Evolutionary conservation across 2,888 invertebrate species (phyloP), one percentile per base, ranked within the genome.

Genomic region (Leptodirus hochenwartii): DNA sequence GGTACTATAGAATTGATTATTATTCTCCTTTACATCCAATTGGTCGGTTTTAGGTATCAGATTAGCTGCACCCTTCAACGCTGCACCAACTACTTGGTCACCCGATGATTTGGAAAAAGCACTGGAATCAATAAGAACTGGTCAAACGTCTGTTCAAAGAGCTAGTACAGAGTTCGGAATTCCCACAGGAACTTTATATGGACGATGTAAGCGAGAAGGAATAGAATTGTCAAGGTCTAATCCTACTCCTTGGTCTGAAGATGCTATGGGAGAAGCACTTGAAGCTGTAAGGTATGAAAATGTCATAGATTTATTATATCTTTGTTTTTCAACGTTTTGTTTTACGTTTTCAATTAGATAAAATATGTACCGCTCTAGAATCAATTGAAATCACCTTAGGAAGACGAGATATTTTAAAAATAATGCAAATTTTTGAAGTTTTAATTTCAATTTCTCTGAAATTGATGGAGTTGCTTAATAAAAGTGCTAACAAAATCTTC

Each of bases 161-260:
- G 85, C 85, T 17, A 81, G 84, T 40, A 68, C 78, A 15, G 79
- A 79, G 54, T 85, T 73, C 53, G 84, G 85, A 30, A 87, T 87
- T 46, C 87, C 87, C 23, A 81, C 81, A 29, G 84, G 87, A 11
- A 87, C 87, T 8, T 58, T 87, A 11, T 87, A 87, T 46, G 87
- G 87, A 3, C 64, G 85, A 42, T 87, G 87, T 53, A 85, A 87
- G 48, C 63, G 84, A 27, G 87, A 87, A 53, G 85, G 87, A 27
- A 87, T 87, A 42, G 87, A 85, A 53, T 57, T 87, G 40, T 82
- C 82, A 4, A 69, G 85, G 41, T 80, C 81, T 32, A 82, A 81
- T 59, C 82, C 84, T n/a, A 82, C 85, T 25, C 85, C 85, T 6
- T 87, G 87, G 87, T 81, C 84, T n/a, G 85, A 85, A 50, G 82